Evolutionary conservation across 2,888 invertebrate species (phyloP).

Genomic region (Orthonevra nobilis): DNA sequence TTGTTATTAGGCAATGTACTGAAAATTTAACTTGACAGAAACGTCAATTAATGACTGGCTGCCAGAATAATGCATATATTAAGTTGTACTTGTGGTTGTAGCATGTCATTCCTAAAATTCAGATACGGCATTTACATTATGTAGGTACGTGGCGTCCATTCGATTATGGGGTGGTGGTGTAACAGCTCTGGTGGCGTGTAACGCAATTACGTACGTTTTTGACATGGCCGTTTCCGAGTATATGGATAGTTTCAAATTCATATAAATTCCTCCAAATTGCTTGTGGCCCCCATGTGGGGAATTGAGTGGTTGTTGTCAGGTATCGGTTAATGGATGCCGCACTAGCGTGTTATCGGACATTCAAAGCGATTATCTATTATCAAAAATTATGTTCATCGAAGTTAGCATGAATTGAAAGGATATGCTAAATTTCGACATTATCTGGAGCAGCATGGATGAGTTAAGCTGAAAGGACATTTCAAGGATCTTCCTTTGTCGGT

Average conservation of each 20-base stretch:
- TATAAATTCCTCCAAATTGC: too few species aligned
- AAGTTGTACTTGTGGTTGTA: slow-evolving; percentile 35
- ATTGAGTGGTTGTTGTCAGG: too few species aligned
- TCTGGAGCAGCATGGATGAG: too few species aligned
- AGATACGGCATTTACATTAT: neutral
- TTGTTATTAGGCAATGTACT: slow-evolving; percentile 12
- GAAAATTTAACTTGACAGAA: slow-evolving; percentile 36
- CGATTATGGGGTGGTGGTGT: neutral
- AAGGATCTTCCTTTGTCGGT: too few species aligned
- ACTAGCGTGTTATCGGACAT: slow-evolving; percentile 42
- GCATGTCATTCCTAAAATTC: slow-evolving; percentile 17
- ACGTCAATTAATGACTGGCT: slow-evolving; percentile 24
- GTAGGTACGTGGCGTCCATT: slow-evolving; percentile 5
- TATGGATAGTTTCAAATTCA: slow-evolving; percentile 13
- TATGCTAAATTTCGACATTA: too few species aligned
- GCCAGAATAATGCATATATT: slow-evolving; percentile 39
- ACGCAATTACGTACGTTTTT: slow-evolving; percentile 32
- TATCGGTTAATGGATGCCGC: slow-evolving; percentile 36
- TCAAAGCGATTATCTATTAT: slow-evolving; percentile 6
- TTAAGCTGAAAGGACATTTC: too few species aligned
- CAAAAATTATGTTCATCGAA: slow-evolving; percentile 38
- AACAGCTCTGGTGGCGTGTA: slow-evolving; percentile 25
- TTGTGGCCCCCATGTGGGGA: too few species aligned
- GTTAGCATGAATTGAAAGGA: slow-evolving; percentile 18
- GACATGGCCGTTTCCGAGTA: slow-evolving; percentile 17